Percentiles rank a stretch among this genome's conserved stretches.
Evolutionary conservation across 2,888 invertebrate genomes (phyloP).

Genomic region (Euplexia lucipara): DNA sequence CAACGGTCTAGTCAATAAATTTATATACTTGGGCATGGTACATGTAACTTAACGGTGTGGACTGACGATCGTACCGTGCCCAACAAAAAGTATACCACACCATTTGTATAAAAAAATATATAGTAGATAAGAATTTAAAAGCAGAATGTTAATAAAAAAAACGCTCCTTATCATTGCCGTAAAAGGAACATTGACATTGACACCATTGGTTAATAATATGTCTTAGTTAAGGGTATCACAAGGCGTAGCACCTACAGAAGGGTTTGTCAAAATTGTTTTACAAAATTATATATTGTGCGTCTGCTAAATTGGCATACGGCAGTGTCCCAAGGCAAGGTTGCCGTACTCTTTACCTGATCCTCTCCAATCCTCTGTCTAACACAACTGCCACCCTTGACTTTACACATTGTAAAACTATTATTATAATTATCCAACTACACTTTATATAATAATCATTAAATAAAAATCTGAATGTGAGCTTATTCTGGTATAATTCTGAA

Average conservation of each 20-base stretch:
- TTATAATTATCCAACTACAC: constrained; percentile 26
- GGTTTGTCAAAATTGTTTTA: constrained; percentile 14
- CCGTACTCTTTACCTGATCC: constrained; percentile 22
- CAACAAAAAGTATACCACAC: constrained; percentile 12
- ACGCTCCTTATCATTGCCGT: neutral
- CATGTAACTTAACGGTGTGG: constrained; percentile 24
- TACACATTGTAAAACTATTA: constrained; percentile 46
- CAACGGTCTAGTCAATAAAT: constrained; percentile 53
- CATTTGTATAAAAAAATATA: constrained; percentile 20
- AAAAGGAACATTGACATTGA: constrained; percentile 63
- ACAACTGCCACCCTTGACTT: constrained; percentile 40
- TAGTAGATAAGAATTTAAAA: constrained; percentile 13
- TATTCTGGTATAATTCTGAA: constrained; percentile 38
- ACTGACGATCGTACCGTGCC: constrained; percentile 15
- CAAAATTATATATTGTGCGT: constrained; percentile 18
- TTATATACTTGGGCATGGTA: constrained; percentile 40
- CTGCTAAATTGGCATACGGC: constrained; percentile 21
- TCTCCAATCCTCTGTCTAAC: constrained; percentile 19
- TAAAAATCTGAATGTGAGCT: constrained; percentile 52
- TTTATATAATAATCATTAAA: constrained; percentile 20
- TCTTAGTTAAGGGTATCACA: constrained; percentile 39
- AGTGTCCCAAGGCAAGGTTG: neutral
- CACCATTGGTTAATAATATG: constrained; percentile 35
- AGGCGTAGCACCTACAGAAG: constrained; percentile 1
- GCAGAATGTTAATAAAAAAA: constrained; percentile 8